Conservation (phyloP, 2,797 vertebrate species). For the Malurus splendens region DNA sequence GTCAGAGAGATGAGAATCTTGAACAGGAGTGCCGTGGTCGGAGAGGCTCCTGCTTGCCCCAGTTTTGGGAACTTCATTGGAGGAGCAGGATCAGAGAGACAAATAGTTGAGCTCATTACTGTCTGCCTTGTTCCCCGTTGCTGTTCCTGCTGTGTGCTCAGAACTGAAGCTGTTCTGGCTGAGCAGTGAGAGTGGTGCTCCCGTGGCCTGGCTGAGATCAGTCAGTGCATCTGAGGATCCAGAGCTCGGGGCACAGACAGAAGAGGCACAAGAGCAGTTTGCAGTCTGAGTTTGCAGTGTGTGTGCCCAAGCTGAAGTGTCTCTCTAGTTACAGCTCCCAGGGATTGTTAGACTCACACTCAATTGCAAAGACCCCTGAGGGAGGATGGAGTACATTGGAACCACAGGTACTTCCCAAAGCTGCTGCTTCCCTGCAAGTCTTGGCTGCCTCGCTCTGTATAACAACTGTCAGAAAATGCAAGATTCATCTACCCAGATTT, state of each 20-base stretch:
- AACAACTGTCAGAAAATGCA: not conserved
- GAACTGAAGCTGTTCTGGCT: not conserved
- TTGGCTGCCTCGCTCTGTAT: not conserved
- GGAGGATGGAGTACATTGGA: not conserved
- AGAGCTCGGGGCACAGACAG: accelerated
- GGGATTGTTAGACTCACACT: not conserved
- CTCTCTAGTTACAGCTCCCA: not conserved
- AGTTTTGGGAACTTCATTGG: not conserved
- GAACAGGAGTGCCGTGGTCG: not conserved
- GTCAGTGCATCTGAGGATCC: not conserved
- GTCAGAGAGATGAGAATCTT: not conserved
- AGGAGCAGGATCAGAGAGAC: not conserved
- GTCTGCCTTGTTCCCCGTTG: not conserved
- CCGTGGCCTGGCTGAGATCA: not conserved
- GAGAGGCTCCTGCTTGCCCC: not conserved
- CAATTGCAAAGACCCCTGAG: not conserved
- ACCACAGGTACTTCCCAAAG: not conserved
- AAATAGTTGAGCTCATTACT: not conserved
- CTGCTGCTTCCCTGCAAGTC: not conserved
- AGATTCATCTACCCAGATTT: not conserved
- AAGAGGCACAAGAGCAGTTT: not conserved
- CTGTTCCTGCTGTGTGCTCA: not conserved
- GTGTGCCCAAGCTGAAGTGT: not conserved
- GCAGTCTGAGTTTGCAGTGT: not conserved
- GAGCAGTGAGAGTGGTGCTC: not conserved